phyloP scores from a whole-genome alignment of 2,113 vertebrate genomes.

The Odontophorus gujanensis region DNA sequence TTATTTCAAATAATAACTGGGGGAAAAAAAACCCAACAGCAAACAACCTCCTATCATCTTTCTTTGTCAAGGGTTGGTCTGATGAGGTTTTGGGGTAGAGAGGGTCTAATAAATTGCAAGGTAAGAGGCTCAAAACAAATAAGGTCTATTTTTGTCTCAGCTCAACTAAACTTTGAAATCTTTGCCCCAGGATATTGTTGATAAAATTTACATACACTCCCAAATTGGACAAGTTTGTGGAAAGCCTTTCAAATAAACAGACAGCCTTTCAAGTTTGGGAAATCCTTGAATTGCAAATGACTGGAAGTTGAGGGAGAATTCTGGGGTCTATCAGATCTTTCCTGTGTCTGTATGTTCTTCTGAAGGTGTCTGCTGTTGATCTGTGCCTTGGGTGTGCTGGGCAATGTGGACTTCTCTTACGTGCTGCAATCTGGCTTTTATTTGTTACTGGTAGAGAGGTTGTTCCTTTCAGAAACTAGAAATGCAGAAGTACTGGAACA shows the following conservation, averaged over 20 bases:
- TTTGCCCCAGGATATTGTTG: neutral
- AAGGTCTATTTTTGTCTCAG: neutral
- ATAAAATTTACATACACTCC: neutral
- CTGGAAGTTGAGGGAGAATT: neutral
- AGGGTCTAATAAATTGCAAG: neutral
- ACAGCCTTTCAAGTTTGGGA: neutral
- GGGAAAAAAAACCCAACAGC: neutral
- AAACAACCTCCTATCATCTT: neutral
- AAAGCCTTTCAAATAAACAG: neutral
- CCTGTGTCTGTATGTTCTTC: neutral
- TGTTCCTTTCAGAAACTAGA: neutral
- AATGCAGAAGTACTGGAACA: neutral
- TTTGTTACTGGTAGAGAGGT: neutral
- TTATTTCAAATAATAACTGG: neutral
- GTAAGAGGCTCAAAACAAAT: neutral
- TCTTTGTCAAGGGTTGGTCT: neutral
- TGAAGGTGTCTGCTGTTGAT: neutral
- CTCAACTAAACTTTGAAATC: neutral
- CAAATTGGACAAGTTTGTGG: neutral
- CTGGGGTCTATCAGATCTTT: neutral
- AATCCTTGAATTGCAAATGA: neutral
- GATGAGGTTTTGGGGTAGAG: neutral
- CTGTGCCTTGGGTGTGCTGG: neutral
- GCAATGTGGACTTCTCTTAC: neutral
- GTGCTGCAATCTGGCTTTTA: neutral